Base-by-base conservation (phyloP, 1,140 invertebrate species). In the Bombus difficillimus region DNA sequence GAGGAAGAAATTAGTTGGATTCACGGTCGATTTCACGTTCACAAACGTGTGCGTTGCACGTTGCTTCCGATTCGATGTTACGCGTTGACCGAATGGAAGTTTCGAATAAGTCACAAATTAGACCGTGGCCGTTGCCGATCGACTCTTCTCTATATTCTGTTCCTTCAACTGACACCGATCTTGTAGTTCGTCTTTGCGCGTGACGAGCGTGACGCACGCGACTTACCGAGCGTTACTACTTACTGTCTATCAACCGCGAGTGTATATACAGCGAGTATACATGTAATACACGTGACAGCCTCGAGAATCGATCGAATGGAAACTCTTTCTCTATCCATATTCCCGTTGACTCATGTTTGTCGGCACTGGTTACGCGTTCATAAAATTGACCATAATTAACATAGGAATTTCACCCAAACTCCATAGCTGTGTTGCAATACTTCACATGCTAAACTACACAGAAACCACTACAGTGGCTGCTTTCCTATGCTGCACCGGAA, bases 121-220 rank as follows among this genome's bases (percentile, higher is more conserved):
- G 73, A 94, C 92, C 93, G 91, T 79, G 88, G 85, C 83, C 77
- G 80, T 73, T 77, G 79, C 86, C 89, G 86, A 88, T 78, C 88
- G 85, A 71, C 83, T 78, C 72, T 75, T 81, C 85, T 91, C 92
- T 93, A 93, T 94, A 93, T 93, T 82, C 89, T 84, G 90, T 83
- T 83, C 59, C 64, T 82, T 81, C 73, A 34, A 34, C 71, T 64
- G n/a, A 25, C 72, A 74, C 59, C 32, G 81, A 78, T 37, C 64
- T 64, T 59, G 22, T 8, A 18, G 37, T 74, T 68, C 43, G 53
- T 39, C 32, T 75, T 62, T 59, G 53, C 72, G 57, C 74, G 84
- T 72, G 57, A 72, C 78, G 43, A 37, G 34, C 62, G 62, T 66
- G 32, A 66, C 47, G 47, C 47, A 53, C 47, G 47, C 47, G 47